These are phyloP conservation scores for Borostomias antarcticus DNA, from an alignment of 2,797 vertebrate species.

Conservation along the genomic window DNA sequence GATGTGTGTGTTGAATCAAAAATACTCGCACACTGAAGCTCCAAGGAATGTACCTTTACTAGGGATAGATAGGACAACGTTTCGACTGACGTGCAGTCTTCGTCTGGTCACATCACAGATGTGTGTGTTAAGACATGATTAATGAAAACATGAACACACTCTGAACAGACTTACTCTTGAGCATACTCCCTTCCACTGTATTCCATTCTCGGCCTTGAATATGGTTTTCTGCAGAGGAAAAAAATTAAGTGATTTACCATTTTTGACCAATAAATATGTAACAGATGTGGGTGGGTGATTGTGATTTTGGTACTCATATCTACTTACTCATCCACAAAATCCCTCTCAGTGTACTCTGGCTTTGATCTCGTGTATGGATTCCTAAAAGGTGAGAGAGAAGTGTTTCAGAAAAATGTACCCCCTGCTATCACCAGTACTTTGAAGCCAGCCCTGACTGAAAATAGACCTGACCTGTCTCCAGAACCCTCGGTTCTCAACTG, in stretches of 20 bases:
- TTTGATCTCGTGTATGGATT: conserved; percentile 49
- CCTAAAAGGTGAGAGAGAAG: conserved; percentile 24
- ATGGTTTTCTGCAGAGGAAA: conserved; percentile 44
- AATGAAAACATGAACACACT: neutral
- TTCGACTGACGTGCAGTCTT: too few relatives aligned
- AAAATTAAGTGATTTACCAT: neutral
- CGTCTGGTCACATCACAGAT: neutral
- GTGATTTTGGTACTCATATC: too few relatives aligned
- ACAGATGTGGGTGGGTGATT: neutral
- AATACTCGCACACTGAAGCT: too few relatives aligned
- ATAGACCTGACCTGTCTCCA: conserved; percentile 53
- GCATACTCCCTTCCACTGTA: conserved; percentile 24
- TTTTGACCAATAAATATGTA: neutral
- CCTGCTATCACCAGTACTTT: neutral
- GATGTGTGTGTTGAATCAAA: neutral
- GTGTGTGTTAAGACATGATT: neutral
- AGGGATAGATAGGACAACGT: too few relatives aligned
- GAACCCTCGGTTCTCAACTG: conserved; percentile 49
- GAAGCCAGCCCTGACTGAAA: too few relatives aligned
- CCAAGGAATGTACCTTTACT: too few relatives aligned
- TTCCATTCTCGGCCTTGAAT: conserved; percentile 27
- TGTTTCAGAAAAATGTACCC: neutral
- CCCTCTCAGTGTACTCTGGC: conserved; percentile 46
- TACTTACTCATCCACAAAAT: conserved; percentile 55
- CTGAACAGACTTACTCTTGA: conserved; percentile 34